Percentiles rank a stretch among this genome's conserved stretches.
phyloP scores from a whole-genome alignment of 2,888 invertebrate species.

The Zootermopsis nevadensis region DNA sequence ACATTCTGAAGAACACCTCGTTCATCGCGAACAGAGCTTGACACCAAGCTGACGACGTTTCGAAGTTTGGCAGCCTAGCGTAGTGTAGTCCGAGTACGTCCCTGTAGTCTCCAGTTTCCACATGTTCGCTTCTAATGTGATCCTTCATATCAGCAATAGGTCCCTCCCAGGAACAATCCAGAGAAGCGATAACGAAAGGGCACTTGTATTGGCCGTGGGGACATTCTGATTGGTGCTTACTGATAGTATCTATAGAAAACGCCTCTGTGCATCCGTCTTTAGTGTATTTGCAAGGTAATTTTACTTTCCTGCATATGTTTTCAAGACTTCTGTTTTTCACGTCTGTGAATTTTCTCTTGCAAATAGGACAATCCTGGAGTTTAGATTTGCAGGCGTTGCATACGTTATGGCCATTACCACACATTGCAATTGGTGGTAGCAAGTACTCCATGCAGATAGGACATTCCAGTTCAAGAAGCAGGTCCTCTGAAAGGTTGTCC shows the following conservation, averaged over 20 bases:
- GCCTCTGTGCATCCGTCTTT: background rate
- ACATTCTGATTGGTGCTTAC: background rate
- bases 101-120: background rate
- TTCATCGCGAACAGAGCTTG: background rate
- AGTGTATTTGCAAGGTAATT: background rate
- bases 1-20: background rate
- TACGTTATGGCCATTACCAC: background rate
- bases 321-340: background rate
- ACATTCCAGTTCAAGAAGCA: constrained; percentile 12
- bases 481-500: background rate
- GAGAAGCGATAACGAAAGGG: background rate
- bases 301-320: background rate
- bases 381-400: background rate
- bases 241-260: background rate
- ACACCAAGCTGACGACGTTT: background rate
- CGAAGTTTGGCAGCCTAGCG: constrained; percentile 5
- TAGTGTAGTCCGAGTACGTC: background rate
- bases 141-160: background rate
- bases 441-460: constrained; percentile 20
- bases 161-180: background rate
- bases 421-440: constrained; percentile 9
- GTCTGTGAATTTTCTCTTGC: background rate
- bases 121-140: background rate
- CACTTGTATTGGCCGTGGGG: constrained; percentile 3
- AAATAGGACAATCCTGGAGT: background rate